Percentiles rank a stretch among this genome's conserved stretches.
Conservation (phyloP, 1,140 invertebrate genomes). For the Tetramorium alpestre region DNA sequence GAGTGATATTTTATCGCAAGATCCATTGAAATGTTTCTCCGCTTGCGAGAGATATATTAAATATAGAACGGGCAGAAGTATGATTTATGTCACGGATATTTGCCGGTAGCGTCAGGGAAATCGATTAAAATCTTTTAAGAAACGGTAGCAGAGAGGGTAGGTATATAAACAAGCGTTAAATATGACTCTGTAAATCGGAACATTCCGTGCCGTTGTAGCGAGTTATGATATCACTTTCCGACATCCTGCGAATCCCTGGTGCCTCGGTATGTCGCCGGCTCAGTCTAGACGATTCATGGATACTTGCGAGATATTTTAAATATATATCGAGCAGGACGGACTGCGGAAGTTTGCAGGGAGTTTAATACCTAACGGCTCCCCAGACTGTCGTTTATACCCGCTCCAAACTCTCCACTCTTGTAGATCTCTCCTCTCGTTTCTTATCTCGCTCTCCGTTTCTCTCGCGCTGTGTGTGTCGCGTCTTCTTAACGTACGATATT, state of each 20-base stretch:
- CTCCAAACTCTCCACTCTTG: constrained; percentile 39
- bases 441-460: constrained; percentile 32
- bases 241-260: constrained; percentile 50
- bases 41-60: background rate
- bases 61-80: background rate
- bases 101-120: background rate
- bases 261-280: constrained; percentile 47
- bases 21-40: background rate
- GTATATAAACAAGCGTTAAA: constrained; percentile 10
- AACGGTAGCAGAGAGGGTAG: background rate
- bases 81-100: background rate
- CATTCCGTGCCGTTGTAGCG: constrained; percentile 4
- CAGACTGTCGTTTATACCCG: constrained; percentile 57
- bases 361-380: constrained; percentile 64
- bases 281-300: constrained; percentile 60
- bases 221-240: constrained; percentile 59
- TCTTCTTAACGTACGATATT: constrained; percentile 29
- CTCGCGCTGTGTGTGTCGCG: background rate
- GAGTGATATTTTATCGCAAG: background rate
- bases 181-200: constrained; percentile 22
- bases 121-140: constrained; percentile 16
- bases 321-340: constrained; percentile 62
- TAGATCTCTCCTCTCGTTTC: constrained; percentile 5
- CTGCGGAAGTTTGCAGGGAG: constrained; percentile 62
- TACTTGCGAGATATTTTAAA: constrained; percentile 62